Evolutionary conservation across 1,140 invertebrate genomes (phyloP).

Genomic region (Cydia pomonella): DNA sequence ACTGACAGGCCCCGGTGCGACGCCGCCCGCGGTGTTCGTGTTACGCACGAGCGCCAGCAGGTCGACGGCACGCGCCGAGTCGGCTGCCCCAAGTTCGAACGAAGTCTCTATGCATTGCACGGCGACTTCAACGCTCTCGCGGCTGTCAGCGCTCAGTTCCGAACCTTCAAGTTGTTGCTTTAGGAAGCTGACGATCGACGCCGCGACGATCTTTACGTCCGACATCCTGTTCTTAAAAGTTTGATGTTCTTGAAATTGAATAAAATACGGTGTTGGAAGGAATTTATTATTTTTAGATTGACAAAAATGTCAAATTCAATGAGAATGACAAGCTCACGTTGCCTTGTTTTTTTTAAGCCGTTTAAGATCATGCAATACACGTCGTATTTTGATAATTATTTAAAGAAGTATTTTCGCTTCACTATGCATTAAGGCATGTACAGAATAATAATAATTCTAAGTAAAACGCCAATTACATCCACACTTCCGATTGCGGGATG

Average conservation of each 20-base stretch:
- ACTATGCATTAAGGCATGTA: too few species aligned
- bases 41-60: slow-evolving; percentile 75
- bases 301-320: too few species aligned
- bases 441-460: too few species aligned
- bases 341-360: background rate
- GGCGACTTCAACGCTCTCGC: slow-evolving; percentile 90
- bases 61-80: slow-evolving; percentile 70
- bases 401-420: background rate
- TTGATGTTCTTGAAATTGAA: slow-evolving; percentile 33
- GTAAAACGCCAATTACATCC: too few species aligned
- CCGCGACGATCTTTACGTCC: slow-evolving; percentile 72
- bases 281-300: slow-evolving; percentile 41
- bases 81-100: slow-evolving; percentile 83
- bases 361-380: background rate
- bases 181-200: slow-evolving; percentile 74
- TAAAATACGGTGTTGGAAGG: slow-evolving; percentile 32
- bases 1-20: slow-evolving; percentile 37
- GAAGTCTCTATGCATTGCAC: slow-evolving; percentile 93
- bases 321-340: slow-evolving; percentile 33
- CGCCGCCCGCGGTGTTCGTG: slow-evolving; percentile 46
- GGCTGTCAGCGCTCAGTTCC: slow-evolving; percentile 82
- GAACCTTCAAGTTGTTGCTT: slow-evolving; percentile 70
- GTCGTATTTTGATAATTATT: background rate
- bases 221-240: slow-evolving; percentile 56
- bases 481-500: too few species aligned